Conservation (phyloP, 2,113 vertebrate species). For the Triplophysa rosa region DNA sequence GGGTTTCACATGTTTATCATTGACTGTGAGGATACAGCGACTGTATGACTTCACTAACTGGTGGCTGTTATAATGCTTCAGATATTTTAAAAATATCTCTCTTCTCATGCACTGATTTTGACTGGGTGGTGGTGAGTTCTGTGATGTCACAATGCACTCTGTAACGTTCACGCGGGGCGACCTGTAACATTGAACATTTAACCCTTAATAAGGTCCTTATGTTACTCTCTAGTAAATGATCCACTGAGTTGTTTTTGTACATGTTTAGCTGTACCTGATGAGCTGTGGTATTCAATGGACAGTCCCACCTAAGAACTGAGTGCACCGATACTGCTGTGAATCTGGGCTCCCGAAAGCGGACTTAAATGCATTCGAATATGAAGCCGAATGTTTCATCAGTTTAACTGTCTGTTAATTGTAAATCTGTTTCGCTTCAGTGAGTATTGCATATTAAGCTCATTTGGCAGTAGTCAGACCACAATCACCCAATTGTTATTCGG, state of each 20-base stretch:
- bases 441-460: constrained; percentile 59
- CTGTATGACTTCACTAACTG: constrained; percentile 59
- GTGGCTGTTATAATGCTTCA: constrained; percentile 56
- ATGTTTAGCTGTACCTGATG: constrained; percentile 46
- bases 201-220: constrained; percentile 4
- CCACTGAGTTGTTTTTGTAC: constrained; percentile 44
- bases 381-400: constrained; percentile 58
- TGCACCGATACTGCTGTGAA: constrained; percentile 52
- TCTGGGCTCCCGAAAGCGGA: constrained; percentile 58
- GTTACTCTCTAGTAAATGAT: constrained; percentile 35
- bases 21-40: constrained; percentile 61
- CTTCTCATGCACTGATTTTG: constrained; percentile 63
- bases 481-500: constrained; percentile 62
- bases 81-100: constrained; percentile 55
- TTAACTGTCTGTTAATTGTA: constrained; percentile 58
- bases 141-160: constrained; percentile 61
- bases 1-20: constrained; percentile 68
- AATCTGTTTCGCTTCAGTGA: constrained; percentile 54
- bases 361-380: constrained; percentile 57
- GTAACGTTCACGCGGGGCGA: constrained; percentile 52
- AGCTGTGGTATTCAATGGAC: constrained; percentile 57
- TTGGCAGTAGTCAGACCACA: constrained; percentile 59
- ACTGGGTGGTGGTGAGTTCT: constrained; percentile 50
- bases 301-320: constrained; percentile 54
- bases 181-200: constrained; percentile 49